These are phyloP conservation scores for rabbit (Oryctolagus cuniculus) DNA, from an alignment of 2,113 vertebrate genomes.

Conservation along the genomic window DNA sequence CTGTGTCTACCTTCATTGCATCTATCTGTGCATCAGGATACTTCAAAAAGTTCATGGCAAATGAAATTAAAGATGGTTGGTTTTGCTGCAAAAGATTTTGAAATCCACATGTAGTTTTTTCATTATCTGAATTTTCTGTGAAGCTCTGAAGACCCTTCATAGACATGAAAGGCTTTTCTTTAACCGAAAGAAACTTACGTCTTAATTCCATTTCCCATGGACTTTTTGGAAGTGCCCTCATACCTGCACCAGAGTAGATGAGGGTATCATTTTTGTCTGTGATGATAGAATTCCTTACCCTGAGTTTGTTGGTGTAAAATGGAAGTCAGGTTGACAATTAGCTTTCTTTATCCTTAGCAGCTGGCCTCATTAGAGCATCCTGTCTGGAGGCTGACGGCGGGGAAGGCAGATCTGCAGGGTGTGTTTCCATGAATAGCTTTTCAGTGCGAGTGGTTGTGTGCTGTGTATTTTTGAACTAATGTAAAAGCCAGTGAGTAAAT, in stretches of 20 bases:
- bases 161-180: too few relatives aligned
- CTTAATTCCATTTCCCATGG: too few relatives aligned
- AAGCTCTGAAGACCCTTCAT: too few relatives aligned
- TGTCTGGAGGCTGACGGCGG: slow-evolving; percentile 27
- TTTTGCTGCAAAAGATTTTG: too few relatives aligned
- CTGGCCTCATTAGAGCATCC: slow-evolving; percentile 30
- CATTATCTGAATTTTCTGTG: too few relatives aligned
- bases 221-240: too few relatives aligned
- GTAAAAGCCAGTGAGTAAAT: slow-evolving; percentile 42
- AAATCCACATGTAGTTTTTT: too few relatives aligned
- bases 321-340: slow-evolving; percentile 28
- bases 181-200: too few relatives aligned
- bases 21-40: neutral
- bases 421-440: slow-evolving; percentile 47
- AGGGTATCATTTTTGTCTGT: slow-evolving; percentile 38
- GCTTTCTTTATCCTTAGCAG: slow-evolving; percentile 4
- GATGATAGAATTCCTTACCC: slow-evolving; percentile 41
- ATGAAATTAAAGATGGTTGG: too few relatives aligned
- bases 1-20: neutral
- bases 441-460: neutral
- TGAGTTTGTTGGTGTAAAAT: slow-evolving; percentile 62
- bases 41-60: too few relatives aligned
- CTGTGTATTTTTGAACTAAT: slow-evolving; percentile 14
- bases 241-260: neutral
- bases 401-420: neutral